These are phyloP conservation scores for Lysandra bellargus DNA, from an alignment of 2,888 invertebrate species.

Conservation along the genomic window DNA sequence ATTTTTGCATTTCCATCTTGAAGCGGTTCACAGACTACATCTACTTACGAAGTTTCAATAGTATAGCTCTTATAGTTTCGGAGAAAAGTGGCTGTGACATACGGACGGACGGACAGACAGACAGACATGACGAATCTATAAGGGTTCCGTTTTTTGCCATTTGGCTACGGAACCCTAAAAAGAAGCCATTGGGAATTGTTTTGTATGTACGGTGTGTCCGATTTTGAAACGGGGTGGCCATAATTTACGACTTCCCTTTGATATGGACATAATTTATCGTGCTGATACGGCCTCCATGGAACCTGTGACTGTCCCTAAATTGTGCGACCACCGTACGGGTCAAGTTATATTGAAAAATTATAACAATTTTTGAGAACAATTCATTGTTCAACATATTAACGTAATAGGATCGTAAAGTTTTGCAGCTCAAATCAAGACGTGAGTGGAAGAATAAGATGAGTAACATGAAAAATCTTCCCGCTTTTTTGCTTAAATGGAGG, in stretches of 20 bases:
- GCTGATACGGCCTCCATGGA: background rate
- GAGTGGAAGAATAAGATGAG: no score
- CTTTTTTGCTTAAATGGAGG: no score
- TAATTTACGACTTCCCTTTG: background rate
- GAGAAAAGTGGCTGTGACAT: no score
- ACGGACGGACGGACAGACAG: no score
- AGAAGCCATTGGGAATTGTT: background rate
- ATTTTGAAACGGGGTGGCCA: background rate
- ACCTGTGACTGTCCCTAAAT: background rate
- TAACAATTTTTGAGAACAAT: background rate
- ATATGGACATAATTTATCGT: background rate
- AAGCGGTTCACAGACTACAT: no score
- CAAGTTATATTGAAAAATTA: background rate
- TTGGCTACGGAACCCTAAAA: background rate
- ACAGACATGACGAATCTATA: no score
- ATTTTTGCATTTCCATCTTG: no score
- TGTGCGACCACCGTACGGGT: background rate
- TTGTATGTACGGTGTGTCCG: background rate
- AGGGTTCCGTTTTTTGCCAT: no score
- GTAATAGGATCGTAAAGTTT: constrained; percentile 6
- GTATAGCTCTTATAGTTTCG: no score
- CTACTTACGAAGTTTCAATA: no score
- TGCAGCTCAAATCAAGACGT: background rate
- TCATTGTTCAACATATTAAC: background rate
- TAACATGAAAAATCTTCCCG: no score